phyloP scores from a whole-genome alignment of 2,888 invertebrate species.

The Melieria picta region DNA sequence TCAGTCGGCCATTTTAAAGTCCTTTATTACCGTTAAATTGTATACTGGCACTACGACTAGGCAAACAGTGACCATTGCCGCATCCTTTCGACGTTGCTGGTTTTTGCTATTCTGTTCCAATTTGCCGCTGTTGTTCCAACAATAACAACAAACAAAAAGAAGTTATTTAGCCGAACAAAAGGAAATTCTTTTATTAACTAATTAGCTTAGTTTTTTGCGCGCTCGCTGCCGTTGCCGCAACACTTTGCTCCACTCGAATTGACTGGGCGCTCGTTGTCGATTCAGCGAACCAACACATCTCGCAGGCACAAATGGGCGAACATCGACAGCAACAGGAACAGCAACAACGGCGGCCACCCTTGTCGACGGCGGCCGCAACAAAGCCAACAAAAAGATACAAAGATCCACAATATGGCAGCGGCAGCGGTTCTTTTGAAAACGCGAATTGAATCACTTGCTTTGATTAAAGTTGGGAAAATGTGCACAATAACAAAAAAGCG shows the following conservation, averaged over 20 bases:
- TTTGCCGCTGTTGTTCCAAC: too few species aligned
- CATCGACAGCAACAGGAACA: not conserved
- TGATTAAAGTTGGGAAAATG: slow-evolving; percentile 31
- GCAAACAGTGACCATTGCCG: not conserved
- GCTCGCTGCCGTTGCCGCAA: not conserved
- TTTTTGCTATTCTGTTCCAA: too few species aligned
- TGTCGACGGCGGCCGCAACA: slow-evolving; percentile 9
- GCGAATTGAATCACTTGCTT: slow-evolving; percentile 34
- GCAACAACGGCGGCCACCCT: not conserved
- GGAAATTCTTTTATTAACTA: slow-evolving; percentile 45
- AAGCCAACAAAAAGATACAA: slow-evolving; percentile 20
- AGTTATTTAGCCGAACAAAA: slow-evolving; percentile 43
- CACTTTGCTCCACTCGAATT: slow-evolving; percentile 3
- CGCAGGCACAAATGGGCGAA: not conserved
- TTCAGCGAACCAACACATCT: not conserved
- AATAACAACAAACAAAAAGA: slow-evolving; percentile 19
- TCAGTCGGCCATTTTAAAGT: not conserved
- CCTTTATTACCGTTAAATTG: not conserved
- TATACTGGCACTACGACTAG: not conserved
- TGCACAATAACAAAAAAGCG: slow-evolving; percentile 3
- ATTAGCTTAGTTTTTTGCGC: slow-evolving; percentile 39
- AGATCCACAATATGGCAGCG: slow-evolving; percentile 25
- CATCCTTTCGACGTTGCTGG: not conserved
- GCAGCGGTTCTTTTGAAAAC: slow-evolving; percentile 29
- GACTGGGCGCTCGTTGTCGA: slow-evolving; percentile 2